Evolutionary conservation across 2,113 vertebrate species (phyloP).

Genomic region (Elephas maximus): DNA sequence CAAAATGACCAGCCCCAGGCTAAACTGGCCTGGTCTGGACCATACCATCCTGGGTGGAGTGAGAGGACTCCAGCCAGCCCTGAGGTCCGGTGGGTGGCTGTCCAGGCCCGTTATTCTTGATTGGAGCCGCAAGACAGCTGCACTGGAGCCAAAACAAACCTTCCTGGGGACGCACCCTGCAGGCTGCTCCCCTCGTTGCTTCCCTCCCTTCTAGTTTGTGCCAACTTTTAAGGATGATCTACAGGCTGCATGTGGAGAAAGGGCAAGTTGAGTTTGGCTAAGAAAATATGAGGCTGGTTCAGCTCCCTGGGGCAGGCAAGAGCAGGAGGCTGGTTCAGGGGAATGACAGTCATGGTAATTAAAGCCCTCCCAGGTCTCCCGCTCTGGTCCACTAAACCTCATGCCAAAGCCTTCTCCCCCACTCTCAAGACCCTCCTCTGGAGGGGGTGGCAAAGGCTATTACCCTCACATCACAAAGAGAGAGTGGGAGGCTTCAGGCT

Average conservation of each 20-base stretch:
- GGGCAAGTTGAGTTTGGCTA: constrained; percentile 61
- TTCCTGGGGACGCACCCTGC: constrained; percentile 67
- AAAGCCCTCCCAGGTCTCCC: neutral
- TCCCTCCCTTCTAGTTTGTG: constrained; percentile 67
- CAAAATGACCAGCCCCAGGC: neutral
- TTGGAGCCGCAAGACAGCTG: constrained; percentile 76
- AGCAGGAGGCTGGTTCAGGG: neutral
- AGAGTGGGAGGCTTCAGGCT: neutral
- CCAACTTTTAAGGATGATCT: constrained; percentile 84
- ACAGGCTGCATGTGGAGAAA: constrained; percentile 68
- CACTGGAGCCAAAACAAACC: constrained; percentile 81
- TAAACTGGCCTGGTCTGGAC: neutral
- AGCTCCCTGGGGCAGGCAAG: neutral
- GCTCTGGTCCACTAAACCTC: neutral
- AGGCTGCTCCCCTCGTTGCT: constrained; percentile 8
- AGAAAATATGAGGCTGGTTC: constrained; percentile 43
- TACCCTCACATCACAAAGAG: neutral
- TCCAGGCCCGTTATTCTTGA: neutral
- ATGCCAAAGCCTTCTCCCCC: neutral
- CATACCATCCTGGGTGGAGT: too few species aligned
- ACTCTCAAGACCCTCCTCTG: neutral
- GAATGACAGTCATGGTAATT: neutral
- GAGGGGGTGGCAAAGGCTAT: neutral
- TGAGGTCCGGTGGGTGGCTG: neutral
- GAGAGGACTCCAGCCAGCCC: neutral